Evolutionary conservation across 2,888 invertebrate genomes (phyloP).

Genomic region (Epinotia brunnichana): DNA sequence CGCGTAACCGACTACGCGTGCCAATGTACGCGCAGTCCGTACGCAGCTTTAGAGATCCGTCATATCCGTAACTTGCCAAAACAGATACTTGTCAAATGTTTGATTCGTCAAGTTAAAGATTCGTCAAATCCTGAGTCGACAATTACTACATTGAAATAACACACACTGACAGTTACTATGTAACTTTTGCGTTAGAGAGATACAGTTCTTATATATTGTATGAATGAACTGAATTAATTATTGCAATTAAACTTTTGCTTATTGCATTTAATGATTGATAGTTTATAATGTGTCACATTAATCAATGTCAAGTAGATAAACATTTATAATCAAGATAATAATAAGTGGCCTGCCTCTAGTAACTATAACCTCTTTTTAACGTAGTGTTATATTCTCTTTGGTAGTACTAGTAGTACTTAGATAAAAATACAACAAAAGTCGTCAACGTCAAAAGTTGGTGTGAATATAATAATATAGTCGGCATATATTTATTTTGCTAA

Average conservation of each 20-base stretch:
- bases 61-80: no score
- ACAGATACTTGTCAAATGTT: no score
- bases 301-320: conserved; percentile 24
- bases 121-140: no score
- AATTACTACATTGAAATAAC: no score
- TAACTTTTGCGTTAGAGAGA: no score
- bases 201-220: no score
- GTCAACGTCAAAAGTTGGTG: conserved; percentile 25
- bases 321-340: conserved; percentile 14
- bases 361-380: conserved; percentile 11
- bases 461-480: conserved; percentile 11
- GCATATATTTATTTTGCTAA: conserved; percentile 12
- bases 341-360: conserved; percentile 20
- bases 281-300: conserved; percentile 23
- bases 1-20: no score
- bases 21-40: no score
- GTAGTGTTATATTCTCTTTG: conserved; percentile 17
- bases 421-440: conserved; percentile 21
- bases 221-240: no score
- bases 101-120: no score
- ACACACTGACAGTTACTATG: no score
- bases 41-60: no score
- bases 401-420: conserved; percentile 8
- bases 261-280: conserved; percentile 21
- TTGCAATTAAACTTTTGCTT: conserved; percentile 1